A percentile compares a stretch with the other conserved stretches of the same genome.
phyloP scores from a whole-genome alignment of 2,888 invertebrate species.

The Linyphia triangularis region DNA sequence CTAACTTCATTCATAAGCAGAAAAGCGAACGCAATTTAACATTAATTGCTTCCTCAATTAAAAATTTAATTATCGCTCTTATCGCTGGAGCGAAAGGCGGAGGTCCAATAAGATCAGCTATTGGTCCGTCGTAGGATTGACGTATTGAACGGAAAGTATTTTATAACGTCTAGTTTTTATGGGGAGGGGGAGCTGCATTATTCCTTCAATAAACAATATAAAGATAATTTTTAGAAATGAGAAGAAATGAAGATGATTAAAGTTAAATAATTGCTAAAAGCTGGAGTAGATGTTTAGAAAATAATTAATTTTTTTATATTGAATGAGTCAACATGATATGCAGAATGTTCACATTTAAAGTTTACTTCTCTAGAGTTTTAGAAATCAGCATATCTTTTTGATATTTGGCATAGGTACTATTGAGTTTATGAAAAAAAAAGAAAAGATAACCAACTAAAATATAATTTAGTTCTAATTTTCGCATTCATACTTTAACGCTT shows the following conservation, averaged over 20 bases:
- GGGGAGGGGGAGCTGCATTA: no score
- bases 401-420: no score
- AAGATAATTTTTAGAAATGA: neutral
- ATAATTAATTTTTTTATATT: no score
- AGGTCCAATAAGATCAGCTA: neutral
- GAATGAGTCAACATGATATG: no score
- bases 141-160: neutral
- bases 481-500: no score
- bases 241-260: neutral
- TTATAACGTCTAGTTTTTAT: neutral
- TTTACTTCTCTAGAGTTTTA: no score
- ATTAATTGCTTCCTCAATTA: conserved; percentile 52
- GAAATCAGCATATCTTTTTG: no score
- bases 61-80: conserved; percentile 41
- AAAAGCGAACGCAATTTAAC: conserved; percentile 19
- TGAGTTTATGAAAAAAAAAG: no score
- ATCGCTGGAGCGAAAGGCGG: neutral
- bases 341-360: no score
- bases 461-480: no score
- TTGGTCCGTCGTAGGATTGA: neutral
- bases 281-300: no score
- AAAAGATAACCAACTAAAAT: no score
- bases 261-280: neutral
- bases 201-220: neutral
- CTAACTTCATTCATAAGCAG: conserved; percentile 20